A percentile compares a stretch with the other conserved stretches of the same genome.
Evolutionary conservation across 2,113 vertebrate genomes (phyloP).

Genomic region (Ageneiosus marmoratus): DNA sequence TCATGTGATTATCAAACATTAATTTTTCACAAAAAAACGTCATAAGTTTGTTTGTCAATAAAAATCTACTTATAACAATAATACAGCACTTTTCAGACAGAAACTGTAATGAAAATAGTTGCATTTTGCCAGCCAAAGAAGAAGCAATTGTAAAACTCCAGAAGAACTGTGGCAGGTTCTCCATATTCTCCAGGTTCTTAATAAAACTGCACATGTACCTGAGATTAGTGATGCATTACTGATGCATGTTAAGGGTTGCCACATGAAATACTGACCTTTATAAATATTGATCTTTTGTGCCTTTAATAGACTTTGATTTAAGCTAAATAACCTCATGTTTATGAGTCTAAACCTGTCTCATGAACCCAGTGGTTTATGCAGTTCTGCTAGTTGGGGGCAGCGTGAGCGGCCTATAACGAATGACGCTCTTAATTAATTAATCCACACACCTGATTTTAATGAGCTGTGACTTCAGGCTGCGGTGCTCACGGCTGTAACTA

Average conservation of each 20-base stretch:
- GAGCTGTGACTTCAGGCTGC: conserved; percentile 49
- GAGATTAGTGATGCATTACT: neutral
- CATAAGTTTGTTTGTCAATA: neutral
- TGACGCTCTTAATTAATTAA: conserved; percentile 51
- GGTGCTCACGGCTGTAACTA: conserved; percentile 48
- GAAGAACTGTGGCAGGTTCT: neutral
- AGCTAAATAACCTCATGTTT: neutral
- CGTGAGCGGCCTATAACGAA: conserved; percentile 36
- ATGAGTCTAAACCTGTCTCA: conserved; percentile 9
- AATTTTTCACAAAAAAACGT: neutral
- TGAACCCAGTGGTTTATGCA: conserved; percentile 1
- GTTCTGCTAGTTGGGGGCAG: neutral
- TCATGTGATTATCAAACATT: no score
- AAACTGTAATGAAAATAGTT: neutral
- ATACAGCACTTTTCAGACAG: neutral
- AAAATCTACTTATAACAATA: no score
- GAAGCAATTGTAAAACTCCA: neutral
- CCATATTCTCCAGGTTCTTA: neutral
- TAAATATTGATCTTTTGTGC: conserved; percentile 14
- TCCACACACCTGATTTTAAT: conserved; percentile 56
- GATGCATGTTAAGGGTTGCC: neutral
- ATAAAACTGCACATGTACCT: neutral
- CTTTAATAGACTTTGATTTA: conserved; percentile 31
- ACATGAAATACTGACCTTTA: neutral
- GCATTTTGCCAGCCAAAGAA: neutral